Base-by-base conservation (phyloP, 2,113 vertebrate genomes). In the Salminus brasiliensis region DNA sequence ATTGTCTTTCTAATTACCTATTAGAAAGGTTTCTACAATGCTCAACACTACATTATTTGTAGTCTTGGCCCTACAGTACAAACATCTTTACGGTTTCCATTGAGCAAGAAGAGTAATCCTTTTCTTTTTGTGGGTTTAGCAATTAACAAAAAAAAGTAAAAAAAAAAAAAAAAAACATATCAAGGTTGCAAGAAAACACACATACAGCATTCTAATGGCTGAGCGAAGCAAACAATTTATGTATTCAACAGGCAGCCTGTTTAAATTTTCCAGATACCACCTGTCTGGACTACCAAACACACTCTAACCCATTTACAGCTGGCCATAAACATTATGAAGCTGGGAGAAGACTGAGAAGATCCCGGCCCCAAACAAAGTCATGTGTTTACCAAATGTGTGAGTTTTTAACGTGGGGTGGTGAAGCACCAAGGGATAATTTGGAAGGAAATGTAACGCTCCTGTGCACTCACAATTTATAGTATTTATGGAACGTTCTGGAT, bases 231-330 rank as follows among this genome's bases (percentile, higher is more conserved):
- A 92, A 93, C 88, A 87, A 87, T 93, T 93, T 92, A 92, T 52
- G 39, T 75, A 59, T 73, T 79, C 9, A 71, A 79, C 73, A 52
- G n/a, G 68, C 72, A 88, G 85, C 87, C 57, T 86, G 85, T 88
- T 91, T 89, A 88, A 89, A 81, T 86, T 85, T 85, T 73, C 82
- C 81, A 73, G 88, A 90, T 87, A 91, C 84, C 88, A 88, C 89
- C 88, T 90, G 85, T 90, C 90, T 63, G 5, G 30, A 83, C 68
- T n/a, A 62, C 87, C 87, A 92, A 93, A 93, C 91, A 93, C 77
- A 81, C 82, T 86, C 76, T 43, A 72, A 85, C 83, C 85, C 90
- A 84, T 91, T 88, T 86, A 84, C 83, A 82, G 82, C 73, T 47
- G 80, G 76, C 66, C 10, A 83, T 93, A 93, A 93, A 93, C 92